Evolutionary conservation across 2,888 invertebrate genomes (phyloP).

Genomic region (Ichneumoninae sp.): DNA sequence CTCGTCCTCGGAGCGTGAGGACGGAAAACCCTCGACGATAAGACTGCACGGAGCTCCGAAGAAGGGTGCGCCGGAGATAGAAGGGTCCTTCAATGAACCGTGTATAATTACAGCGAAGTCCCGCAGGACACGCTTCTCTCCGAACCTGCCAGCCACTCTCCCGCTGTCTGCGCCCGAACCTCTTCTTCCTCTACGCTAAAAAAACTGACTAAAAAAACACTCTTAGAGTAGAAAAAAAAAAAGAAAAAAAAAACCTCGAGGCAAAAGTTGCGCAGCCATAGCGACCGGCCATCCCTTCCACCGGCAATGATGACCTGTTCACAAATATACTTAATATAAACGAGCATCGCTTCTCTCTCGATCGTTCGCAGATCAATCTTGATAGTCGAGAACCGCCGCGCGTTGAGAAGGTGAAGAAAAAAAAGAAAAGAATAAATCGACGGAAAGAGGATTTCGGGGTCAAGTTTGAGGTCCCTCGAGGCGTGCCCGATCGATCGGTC

Average conservation of each 20-base stretch:
- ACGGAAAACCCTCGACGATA: constrained; percentile 6
- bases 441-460: constrained; percentile 57
- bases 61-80: constrained; percentile 40
- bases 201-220: background rate
- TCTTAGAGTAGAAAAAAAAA: background rate
- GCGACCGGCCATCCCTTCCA: constrained; percentile 12
- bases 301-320: constrained; percentile 41
- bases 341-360: constrained; percentile 36
- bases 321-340: constrained; percentile 6
- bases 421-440: constrained; percentile 25
- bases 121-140: constrained; percentile 32
- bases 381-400: constrained; percentile 23
- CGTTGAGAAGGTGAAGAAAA: constrained; percentile 24
- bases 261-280: constrained; percentile 31
- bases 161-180: background rate
- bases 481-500: constrained; percentile 61
- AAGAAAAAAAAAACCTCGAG: background rate
- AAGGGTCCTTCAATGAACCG: constrained; percentile 50
- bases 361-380: constrained; percentile 57
- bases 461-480: constrained; percentile 63
- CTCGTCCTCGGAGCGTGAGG: constrained; percentile 2
- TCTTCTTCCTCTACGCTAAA: background rate
- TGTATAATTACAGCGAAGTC: constrained; percentile 46
- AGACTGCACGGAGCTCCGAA: background rate
- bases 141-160: constrained; percentile 9